Evolutionary conservation across 2,888 invertebrate species (phyloP).

Genomic region (Xestia xanthographa): DNA sequence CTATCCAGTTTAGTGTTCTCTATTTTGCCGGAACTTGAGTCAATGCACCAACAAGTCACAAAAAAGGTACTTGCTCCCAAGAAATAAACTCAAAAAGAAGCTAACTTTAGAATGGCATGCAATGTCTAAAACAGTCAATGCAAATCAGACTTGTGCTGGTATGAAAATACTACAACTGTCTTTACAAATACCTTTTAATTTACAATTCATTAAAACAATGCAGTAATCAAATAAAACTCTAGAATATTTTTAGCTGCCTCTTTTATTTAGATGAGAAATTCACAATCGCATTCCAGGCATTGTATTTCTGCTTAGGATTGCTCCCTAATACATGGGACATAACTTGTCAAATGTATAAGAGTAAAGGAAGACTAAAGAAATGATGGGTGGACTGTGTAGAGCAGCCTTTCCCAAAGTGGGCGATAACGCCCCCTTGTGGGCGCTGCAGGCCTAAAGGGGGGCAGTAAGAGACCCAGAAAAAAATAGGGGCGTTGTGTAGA

Average conservation of each 20-base stretch:
- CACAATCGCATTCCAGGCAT: neutral
- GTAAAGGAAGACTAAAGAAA: neutral
- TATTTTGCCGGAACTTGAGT: neutral
- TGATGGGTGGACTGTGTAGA: neutral
- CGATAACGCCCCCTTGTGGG: no score
- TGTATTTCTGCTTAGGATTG: neutral
- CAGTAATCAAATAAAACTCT: neutral
- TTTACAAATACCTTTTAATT: no score
- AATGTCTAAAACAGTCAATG: slow-evolving; percentile 23
- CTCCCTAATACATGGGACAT: neutral
- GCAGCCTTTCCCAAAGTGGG: no score
- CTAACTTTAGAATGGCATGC: slow-evolving; percentile 20
- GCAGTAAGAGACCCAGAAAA: no score
- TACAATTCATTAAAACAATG: slow-evolving; percentile 14
- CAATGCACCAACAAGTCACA: neutral
- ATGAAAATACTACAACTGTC: neutral
- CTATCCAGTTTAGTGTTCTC: neutral
- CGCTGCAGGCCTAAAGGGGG: no score
- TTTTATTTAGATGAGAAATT: neutral
- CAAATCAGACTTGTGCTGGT: slow-evolving; percentile 10
- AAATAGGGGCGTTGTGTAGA: no score
- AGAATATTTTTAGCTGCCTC: neutral
- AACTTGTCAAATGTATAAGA: neutral
- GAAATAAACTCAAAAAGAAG: neutral
- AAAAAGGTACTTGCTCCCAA: neutral